A percentile compares a stretch with the other conserved stretches of the same genome.
These are phyloP conservation scores for Nylanderia fulva DNA, from an alignment of 1,140 invertebrate species.

Conservation along the genomic window DNA sequence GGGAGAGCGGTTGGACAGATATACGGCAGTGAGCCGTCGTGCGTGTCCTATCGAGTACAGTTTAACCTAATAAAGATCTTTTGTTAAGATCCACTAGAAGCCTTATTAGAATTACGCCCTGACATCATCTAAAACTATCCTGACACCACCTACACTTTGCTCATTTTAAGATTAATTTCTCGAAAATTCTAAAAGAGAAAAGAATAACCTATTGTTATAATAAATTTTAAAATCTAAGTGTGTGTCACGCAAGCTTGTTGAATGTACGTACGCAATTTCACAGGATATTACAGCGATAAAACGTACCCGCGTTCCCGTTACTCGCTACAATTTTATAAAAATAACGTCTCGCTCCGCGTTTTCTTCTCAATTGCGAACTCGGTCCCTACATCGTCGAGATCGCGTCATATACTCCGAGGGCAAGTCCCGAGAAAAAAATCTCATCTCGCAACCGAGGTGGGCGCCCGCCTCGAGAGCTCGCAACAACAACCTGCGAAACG, in stretches of 20 bases:
- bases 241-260: background rate
- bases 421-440: slow-evolving; percentile 62
- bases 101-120: too few relatives aligned
- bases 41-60: too few relatives aligned
- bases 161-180: background rate
- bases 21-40: too few relatives aligned
- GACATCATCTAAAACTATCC: too few relatives aligned
- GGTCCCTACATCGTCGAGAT: background rate
- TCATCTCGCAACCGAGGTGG: slow-evolving; percentile 59
- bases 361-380: slow-evolving; percentile 25
- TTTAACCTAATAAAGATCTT: too few relatives aligned
- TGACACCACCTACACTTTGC: too few relatives aligned
- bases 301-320: slow-evolving; percentile 23
- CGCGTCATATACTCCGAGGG: slow-evolving; percentile 13
- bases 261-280: slow-evolving; percentile 51
- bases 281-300: slow-evolving; percentile 48
- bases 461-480: background rate
- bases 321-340: slow-evolving; percentile 45
- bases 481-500: background rate
- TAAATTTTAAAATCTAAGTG: background rate
- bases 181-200: background rate
- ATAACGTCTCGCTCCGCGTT: background rate
- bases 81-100: too few relatives aligned
- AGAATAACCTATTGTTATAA: background rate
- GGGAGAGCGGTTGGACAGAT: too few relatives aligned